Conservation (phyloP, 2,888 invertebrate genomes). For the Chrysina gloriosa region DNA sequence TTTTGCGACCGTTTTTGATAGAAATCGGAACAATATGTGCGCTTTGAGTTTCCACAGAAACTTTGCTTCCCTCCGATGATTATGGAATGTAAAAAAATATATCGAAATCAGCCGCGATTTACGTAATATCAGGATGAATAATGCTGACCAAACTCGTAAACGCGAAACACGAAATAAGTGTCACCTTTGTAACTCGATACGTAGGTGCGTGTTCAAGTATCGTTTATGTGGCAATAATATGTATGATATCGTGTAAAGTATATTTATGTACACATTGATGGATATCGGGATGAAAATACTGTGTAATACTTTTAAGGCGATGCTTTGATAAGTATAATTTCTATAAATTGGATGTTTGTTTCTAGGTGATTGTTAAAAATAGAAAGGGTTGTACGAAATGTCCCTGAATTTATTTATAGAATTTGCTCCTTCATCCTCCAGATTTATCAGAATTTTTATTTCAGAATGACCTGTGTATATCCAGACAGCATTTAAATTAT, state of each 20-base stretch:
- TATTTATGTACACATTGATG: neutral
- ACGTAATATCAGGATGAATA: neutral
- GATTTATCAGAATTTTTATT: too few relatives aligned
- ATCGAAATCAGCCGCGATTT: neutral
- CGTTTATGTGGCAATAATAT: neutral
- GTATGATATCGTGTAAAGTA: neutral
- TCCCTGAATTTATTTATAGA: too few relatives aligned
- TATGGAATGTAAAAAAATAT: neutral
- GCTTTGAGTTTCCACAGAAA: neutral
- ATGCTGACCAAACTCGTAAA: neutral
- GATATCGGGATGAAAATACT: too few relatives aligned
- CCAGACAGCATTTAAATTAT: too few relatives aligned
- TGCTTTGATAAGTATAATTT: too few relatives aligned
- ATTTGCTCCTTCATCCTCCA: too few relatives aligned
- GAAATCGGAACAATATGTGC: neutral
- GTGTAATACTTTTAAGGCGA: too few relatives aligned
- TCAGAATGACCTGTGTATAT: too few relatives aligned
- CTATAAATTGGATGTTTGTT: too few relatives aligned
- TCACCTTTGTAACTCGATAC: constrained; percentile 16
- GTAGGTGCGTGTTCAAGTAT: neutral
- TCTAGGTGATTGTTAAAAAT: too few relatives aligned
- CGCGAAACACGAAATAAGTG: neutral
- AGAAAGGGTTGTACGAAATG: too few relatives aligned
- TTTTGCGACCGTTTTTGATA: neutral
- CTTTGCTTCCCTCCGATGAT: too few relatives aligned